Evolutionary conservation across 2,797 vertebrate species (phyloP).

Genomic region (Leuciscus waleckii): DNA sequence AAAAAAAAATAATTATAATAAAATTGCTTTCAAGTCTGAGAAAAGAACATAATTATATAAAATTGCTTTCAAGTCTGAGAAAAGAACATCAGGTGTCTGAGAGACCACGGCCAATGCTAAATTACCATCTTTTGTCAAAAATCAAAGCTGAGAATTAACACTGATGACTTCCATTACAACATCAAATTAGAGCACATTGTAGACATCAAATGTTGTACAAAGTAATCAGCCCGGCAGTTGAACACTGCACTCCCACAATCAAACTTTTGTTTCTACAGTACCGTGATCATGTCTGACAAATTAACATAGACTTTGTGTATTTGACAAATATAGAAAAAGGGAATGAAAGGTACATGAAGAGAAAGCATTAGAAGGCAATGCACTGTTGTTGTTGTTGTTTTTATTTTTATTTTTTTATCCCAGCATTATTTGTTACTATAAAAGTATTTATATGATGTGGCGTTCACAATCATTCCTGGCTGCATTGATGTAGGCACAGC

Average conservation of each 20-base stretch:
- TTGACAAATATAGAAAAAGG: constrained; percentile 21
- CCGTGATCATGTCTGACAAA: constrained; percentile 48
- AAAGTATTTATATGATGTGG: constrained; percentile 28
- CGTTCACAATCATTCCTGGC: constrained; percentile 11
- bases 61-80: constrained; percentile 34
- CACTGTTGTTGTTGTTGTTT: no score
- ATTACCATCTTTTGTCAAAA: constrained; percentile 58
- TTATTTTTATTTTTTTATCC: neutral
- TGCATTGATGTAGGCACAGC: neutral
- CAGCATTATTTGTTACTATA: constrained; percentile 30
- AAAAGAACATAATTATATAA: constrained; percentile 36
- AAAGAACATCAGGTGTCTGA: constrained; percentile 45
- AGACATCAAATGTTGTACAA: constrained; percentile 51
- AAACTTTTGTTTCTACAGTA: constrained; percentile 53
- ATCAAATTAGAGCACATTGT: constrained; percentile 58
- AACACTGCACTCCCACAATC: constrained; percentile 46
- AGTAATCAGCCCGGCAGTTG: constrained; percentile 47
- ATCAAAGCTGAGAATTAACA: constrained; percentile 58
- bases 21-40: constrained; percentile 33
- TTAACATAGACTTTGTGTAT: constrained; percentile 36
- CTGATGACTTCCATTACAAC: constrained; percentile 59
- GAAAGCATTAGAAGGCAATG: neutral
- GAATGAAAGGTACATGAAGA: neutral
- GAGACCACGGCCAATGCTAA: constrained; percentile 39
- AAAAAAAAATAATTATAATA: constrained; percentile 21